Conservation (phyloP, 2,113 vertebrate genomes). For the Amphilophus citrinellus region DNA sequence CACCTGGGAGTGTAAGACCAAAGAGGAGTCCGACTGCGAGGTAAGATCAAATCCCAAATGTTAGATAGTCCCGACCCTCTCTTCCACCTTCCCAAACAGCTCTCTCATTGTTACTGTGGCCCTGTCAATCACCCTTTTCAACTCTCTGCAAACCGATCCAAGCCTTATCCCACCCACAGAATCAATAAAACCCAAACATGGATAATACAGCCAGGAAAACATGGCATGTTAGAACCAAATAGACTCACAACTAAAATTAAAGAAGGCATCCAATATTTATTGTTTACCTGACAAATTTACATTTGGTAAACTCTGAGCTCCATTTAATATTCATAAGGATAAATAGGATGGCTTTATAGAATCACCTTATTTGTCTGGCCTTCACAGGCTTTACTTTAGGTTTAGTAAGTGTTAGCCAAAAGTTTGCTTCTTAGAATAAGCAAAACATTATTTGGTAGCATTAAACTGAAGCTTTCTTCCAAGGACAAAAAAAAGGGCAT, state of each 20-base stretch:
- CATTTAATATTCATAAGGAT: not conserved
- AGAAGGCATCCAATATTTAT: not conserved
- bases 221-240: not conserved
- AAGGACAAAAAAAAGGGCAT: not conserved
- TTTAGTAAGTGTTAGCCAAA: not conserved
- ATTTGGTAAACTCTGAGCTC: not conserved
- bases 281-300: not conserved
- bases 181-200: not conserved
- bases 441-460: not conserved
- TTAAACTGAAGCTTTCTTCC: not conserved
- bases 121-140: slow-evolving; percentile 73
- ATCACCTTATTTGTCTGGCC: not conserved
- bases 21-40: slow-evolving; percentile 86
- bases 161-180: not conserved
- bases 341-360: not conserved
- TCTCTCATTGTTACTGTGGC: slow-evolving; percentile 77
- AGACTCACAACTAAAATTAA: not conserved
- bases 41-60: slow-evolving; percentile 77
- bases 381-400: not conserved
- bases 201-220: not conserved
- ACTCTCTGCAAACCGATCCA: slow-evolving; percentile 50
- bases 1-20: slow-evolving; percentile 89
- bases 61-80: slow-evolving; percentile 57
- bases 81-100: slow-evolving; percentile 61
- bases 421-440: not conserved